Base-by-base conservation (phyloP, 2,113 vertebrate genomes). In the Larimichthys polyactis region DNA sequence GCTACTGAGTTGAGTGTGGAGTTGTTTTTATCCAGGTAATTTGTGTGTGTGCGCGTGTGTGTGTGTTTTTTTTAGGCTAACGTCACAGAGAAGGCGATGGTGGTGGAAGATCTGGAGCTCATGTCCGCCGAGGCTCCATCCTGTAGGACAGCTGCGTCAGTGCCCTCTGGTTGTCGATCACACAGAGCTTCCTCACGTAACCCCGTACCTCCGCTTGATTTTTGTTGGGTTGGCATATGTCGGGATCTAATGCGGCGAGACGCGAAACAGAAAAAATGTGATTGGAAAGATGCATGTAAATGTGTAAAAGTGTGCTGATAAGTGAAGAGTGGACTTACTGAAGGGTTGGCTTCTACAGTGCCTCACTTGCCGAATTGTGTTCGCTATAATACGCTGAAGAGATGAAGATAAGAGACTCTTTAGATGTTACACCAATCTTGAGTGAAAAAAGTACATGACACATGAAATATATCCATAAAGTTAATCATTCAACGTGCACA, bases 111-210 rank as follows among this genome's bases (percentile, higher is more conserved):
- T 62, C 4, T n/a, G 63, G 19, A 55, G 83, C 93, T 97, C 95
- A 99, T 84, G 97, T 95, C 91, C 97, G 94, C 48, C 97, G 96
- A 72, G 97, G 98, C 91, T 99, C 98, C 94, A 99, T 93, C 81
- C 96, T 96, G 92, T 99, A 97, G 86, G 98, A 99, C 94, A 99
- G 96, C 94, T 99, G 97, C 27, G 98, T 99, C 93, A 99, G 95
- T 84, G 96, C 98, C 95, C 98, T 97, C 97, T 99, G 98, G 96
- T 99, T 99, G 96, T 99, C 98, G 91, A 99, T 96, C 95, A 99
- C 98, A 70, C 96, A 96, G 92, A 99, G 97, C 95, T 99, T 98
- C 87, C 98, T 96, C 22, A 99, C 97, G 48, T 99, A 99, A 88
- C 94, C 96, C 84, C 97, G 96, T 57, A 99, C 96, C 84, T 99